These are phyloP conservation scores for Sialia sialis DNA, from an alignment of 2,113 vertebrate genomes.

Conservation along the genomic window DNA sequence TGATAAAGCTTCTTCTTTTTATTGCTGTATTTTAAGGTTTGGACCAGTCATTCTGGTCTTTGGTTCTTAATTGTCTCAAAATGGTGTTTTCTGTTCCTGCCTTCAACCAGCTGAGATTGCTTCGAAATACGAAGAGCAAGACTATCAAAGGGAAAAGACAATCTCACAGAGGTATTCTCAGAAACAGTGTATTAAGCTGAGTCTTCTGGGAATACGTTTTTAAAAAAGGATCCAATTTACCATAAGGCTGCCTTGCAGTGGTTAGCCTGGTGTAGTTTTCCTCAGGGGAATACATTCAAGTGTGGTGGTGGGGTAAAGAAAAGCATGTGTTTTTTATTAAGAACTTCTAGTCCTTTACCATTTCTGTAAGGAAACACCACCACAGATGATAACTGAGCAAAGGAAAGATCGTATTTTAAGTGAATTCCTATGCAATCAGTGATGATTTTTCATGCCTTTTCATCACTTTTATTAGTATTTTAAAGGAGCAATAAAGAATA, in stretches of 20 bases:
- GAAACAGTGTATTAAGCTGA: conserved; percentile 46
- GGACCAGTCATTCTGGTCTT: not conserved
- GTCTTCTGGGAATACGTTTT: conserved; percentile 62
- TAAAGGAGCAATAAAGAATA: conserved; percentile 50
- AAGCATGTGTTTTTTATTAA: conserved; percentile 75
- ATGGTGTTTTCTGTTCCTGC: not conserved
- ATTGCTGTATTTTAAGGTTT: not conserved
- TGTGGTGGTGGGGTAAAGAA: conserved; percentile 54
- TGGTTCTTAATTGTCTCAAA: not conserved
- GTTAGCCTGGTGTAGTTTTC: conserved; percentile 59
- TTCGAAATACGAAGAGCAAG: conserved; percentile 41
- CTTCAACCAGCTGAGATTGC: not conserved
- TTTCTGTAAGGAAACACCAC: conserved; percentile 68
- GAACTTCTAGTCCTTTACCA: conserved; percentile 62
- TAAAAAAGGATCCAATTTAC: conserved; percentile 55
- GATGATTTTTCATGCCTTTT: conserved; percentile 63
- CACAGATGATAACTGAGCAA: conserved; percentile 58
- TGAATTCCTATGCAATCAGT: conserved; percentile 49
- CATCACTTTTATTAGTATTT: conserved; percentile 53
- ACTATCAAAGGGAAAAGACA: conserved; percentile 46
- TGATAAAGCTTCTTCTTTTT: not conserved
- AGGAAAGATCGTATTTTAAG: conserved; percentile 64
- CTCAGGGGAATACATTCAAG: conserved; percentile 58
- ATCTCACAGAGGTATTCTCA: conserved; percentile 51
- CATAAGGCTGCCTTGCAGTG: conserved; percentile 56